A percentile compares a stretch with the other conserved stretches of the same genome.
Conservation (phyloP, 2,113 vertebrate species). For the Aldabrachelys gigantea region DNA sequence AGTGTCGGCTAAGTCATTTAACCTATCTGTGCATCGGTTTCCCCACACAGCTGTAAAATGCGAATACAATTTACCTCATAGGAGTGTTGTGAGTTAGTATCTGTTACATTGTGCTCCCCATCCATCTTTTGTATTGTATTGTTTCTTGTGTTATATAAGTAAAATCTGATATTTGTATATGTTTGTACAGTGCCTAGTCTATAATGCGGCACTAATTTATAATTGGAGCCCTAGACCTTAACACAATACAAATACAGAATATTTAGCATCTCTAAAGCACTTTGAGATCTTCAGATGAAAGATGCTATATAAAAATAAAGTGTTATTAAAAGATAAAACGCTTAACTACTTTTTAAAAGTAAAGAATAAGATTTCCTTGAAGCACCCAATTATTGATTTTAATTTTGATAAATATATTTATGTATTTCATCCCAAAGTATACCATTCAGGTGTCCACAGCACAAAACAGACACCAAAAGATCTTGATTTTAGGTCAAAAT, state of each 20-base stretch:
- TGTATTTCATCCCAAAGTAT: background rate
- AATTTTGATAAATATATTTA: background rate
- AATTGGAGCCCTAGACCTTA: background rate
- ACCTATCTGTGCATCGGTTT: background rate
- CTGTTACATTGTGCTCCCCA: accelerated
- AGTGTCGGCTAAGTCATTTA: background rate
- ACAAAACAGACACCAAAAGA: background rate
- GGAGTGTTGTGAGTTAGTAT: accelerated
- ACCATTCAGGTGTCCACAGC: background rate
- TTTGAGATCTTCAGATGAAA: background rate
- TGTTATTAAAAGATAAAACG: background rate
- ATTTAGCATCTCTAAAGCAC: background rate
- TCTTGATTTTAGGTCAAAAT: background rate
- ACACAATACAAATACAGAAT: background rate
- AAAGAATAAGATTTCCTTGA: background rate
- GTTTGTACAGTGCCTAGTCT: background rate
- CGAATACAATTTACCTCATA: background rate
- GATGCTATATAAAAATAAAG: background rate
- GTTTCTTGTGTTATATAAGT: background rate
- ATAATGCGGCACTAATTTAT: accelerated
- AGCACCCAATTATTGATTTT: background rate
- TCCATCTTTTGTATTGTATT: background rate
- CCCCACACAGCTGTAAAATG: background rate
- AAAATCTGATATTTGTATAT: background rate
- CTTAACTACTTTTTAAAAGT: background rate